phyloP scores from a whole-genome alignment of 2,888 invertebrate species.

The Sceliomorpha sp. region DNA sequence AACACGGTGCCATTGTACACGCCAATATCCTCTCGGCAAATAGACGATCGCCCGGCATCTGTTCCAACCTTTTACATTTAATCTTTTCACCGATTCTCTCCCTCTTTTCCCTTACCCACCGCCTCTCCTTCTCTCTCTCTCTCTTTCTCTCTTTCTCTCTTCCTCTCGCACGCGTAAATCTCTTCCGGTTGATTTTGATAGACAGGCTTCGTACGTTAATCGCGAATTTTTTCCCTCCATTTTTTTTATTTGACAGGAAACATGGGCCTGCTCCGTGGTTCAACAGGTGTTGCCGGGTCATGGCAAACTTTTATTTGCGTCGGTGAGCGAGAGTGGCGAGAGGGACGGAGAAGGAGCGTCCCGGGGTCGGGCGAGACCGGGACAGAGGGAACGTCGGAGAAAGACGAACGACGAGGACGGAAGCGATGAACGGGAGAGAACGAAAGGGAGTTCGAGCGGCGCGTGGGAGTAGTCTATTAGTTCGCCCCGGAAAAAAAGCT shows the following conservation, averaged over 20 bases:
- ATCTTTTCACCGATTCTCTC: slow-evolving; percentile 16
- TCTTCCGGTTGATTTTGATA: slow-evolving; percentile 66
- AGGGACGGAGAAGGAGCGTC: slow-evolving; percentile 55
- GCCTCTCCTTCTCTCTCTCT: slow-evolving; percentile 29
- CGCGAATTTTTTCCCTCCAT: slow-evolving; percentile 63
- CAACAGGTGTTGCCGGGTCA: slow-evolving; percentile 79
- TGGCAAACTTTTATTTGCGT: slow-evolving; percentile 79
- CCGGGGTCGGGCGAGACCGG: slow-evolving; percentile 25
- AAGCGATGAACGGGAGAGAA: slow-evolving; percentile 48
- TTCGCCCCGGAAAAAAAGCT: slow-evolving; percentile 76
- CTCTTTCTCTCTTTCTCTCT: no score
- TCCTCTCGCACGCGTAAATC: slow-evolving; percentile 65
- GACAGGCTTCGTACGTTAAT: slow-evolving; percentile 78
- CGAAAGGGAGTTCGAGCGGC: slow-evolving; percentile 64
- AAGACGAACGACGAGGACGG: slow-evolving; percentile 38
- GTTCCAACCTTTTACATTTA: slow-evolving; percentile 46
- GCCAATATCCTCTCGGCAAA: neutral
- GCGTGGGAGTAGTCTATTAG: slow-evolving; percentile 76
- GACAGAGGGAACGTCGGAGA: slow-evolving; percentile 48
- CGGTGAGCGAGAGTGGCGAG: slow-evolving; percentile 55
- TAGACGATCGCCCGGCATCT: slow-evolving; percentile 22
- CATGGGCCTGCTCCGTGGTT: slow-evolving; percentile 68
- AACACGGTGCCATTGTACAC: slow-evolving; percentile 6
- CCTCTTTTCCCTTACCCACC: slow-evolving; percentile 18
- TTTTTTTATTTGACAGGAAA: slow-evolving; percentile 40